phyloP scores from a whole-genome alignment of 2,797 vertebrate genomes.

The Leucoraja ocellata region DNA sequence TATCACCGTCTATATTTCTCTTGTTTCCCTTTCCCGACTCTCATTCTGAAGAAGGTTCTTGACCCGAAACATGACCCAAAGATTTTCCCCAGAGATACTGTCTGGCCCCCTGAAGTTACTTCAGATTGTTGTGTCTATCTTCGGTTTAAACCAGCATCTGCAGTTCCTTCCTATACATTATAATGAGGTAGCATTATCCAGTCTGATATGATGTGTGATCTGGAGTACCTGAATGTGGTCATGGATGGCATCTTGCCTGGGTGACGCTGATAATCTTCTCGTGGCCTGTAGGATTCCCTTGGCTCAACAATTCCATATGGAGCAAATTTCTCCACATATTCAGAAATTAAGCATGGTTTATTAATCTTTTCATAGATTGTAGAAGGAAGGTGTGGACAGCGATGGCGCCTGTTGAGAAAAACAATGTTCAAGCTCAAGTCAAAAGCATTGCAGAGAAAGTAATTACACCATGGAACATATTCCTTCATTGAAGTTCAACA shows the following conservation, averaged over 20 bases:
- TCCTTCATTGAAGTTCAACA: not conserved
- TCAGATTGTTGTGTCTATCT: too few relatives aligned
- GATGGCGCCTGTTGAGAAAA: constrained; percentile 49
- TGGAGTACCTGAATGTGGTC: constrained; percentile 49
- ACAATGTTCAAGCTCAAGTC: not conserved
- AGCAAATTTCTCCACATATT: constrained; percentile 52
- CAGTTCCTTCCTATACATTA: too few relatives aligned
- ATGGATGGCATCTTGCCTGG: constrained; percentile 49
- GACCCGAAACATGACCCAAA: too few relatives aligned
- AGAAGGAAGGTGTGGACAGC: constrained; percentile 49
- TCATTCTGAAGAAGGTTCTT: too few relatives aligned
- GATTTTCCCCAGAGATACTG: too few relatives aligned
- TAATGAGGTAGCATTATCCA: not conserved
- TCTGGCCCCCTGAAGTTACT: too few relatives aligned
- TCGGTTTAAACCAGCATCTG: too few relatives aligned
- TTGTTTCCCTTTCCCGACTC: too few relatives aligned
- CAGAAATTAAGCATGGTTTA: constrained; percentile 49
- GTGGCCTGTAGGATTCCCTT: constrained; percentile 51
- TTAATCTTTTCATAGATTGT: constrained; percentile 47
- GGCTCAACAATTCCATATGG: constrained; percentile 43
- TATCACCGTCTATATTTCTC: too few relatives aligned
- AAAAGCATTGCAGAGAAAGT: not conserved
- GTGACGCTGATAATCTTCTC: not conserved
- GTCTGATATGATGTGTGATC: too few relatives aligned
- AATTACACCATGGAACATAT: not conserved